Conservation (phyloP, 2,113 vertebrate species). For the Crotophaga sulcirostris region DNA sequence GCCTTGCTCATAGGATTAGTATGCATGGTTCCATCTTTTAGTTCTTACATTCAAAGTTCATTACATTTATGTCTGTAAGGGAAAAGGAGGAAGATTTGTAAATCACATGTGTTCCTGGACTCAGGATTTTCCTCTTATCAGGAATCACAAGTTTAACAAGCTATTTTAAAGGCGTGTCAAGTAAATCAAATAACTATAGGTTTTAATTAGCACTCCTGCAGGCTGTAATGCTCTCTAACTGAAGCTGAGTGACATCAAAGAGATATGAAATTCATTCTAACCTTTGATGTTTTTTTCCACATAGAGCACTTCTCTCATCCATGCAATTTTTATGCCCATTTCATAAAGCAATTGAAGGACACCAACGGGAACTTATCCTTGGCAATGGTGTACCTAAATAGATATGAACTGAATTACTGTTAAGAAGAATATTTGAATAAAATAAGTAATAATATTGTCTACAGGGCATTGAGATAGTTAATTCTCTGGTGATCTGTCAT, state of each 20-base stretch:
- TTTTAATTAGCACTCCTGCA: slow-evolving; percentile 43
- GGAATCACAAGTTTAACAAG: not conserved
- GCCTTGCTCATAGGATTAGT: not conserved
- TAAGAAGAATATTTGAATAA: not conserved
- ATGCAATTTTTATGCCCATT: not conserved
- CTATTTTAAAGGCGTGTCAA: not conserved
- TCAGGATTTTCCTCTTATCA: not conserved
- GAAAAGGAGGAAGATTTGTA: not conserved
- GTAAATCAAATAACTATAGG: not conserved
- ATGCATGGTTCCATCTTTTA: not conserved
- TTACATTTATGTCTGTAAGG: not conserved
- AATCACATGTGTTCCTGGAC: not conserved
- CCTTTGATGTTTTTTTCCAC: slow-evolving; percentile 3
- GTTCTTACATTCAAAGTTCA: not conserved
- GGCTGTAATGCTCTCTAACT: not conserved
- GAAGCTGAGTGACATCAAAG: slow-evolving; percentile 20
- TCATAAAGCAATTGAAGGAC: not conserved
- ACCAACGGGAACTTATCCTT: not conserved
- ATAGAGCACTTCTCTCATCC: not conserved
- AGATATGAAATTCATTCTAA: not conserved
- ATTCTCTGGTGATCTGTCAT: not conserved
- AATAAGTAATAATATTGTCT: not conserved
- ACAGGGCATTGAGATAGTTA: not conserved
- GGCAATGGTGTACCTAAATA: not conserved
- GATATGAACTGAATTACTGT: not conserved